A percentile compares a stretch with the other conserved stretches of the same genome.
phyloP scores from a whole-genome alignment of 2,888 invertebrate genomes.

The Chironomus tentans region DNA sequence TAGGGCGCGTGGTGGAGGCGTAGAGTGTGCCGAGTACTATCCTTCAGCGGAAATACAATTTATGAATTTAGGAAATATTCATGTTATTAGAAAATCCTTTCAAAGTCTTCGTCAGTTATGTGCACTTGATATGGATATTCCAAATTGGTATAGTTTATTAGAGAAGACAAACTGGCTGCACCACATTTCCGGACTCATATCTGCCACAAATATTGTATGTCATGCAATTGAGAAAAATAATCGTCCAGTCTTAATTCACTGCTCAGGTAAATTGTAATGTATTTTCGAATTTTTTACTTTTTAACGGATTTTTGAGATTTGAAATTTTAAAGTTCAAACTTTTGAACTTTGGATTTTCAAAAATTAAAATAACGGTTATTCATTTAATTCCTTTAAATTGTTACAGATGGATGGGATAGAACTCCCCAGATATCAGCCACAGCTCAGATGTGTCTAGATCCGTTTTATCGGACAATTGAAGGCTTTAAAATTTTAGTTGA shows the following conservation, averaged over 20 bases:
- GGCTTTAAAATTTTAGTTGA: slow-evolving; percentile 84
- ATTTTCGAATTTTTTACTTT: background rate
- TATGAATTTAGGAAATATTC: slow-evolving; percentile 96
- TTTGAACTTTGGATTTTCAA: no score
- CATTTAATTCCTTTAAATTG: background rate
- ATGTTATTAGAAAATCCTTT: slow-evolving; percentile 89
- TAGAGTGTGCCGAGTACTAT: slow-evolving; percentile 94
- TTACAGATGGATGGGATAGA: slow-evolving; percentile 96
- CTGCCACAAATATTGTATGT: slow-evolving; percentile 71
- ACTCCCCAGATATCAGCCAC: slow-evolving; percentile 94
- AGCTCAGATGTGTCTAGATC: slow-evolving; percentile 86
- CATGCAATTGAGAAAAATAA: slow-evolving; percentile 71
- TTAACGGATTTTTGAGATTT: background rate
- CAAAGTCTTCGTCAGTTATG: slow-evolving; percentile 71
- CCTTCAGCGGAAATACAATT: slow-evolving; percentile 91
- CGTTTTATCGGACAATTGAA: slow-evolving; percentile 86
- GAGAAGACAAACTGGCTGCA: slow-evolving; percentile 89
- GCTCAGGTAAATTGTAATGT: slow-evolving; percentile 40
- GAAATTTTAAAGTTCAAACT: background rate
- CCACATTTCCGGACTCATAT: slow-evolving; percentile 75
- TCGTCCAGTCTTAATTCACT: slow-evolving; percentile 90
- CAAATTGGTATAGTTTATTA: slow-evolving; percentile 81
- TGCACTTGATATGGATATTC: slow-evolving; percentile 67
- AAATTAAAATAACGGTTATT: no score
- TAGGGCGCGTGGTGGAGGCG: slow-evolving; percentile 86